These are phyloP conservation scores for Zaprionus davidi DNA, from an alignment of 1,140 invertebrate genomes.

Conservation along the genomic window DNA sequence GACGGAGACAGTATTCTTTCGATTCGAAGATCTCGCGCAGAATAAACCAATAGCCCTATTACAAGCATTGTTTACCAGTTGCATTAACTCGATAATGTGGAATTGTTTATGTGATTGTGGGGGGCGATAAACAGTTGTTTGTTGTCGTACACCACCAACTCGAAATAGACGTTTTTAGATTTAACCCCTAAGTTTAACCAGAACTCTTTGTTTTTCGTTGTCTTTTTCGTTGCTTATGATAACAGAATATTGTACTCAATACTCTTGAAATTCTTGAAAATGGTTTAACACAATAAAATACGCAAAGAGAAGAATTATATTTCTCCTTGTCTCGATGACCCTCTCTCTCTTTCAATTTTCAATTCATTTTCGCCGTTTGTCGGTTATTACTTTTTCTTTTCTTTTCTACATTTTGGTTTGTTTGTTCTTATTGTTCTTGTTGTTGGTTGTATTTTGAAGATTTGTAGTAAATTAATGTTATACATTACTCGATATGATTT, in stretches of 20 bases:
- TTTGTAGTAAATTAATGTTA: conserved; percentile 76
- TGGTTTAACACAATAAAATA: not conserved
- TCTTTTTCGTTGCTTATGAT: not conserved
- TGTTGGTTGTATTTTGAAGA: conserved; percentile 26
- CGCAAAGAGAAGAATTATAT: not conserved
- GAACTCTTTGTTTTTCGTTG: not conserved
- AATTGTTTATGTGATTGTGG: not conserved
- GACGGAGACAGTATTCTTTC: not conserved
- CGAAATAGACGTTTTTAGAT: not conserved
- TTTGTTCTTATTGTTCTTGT: conserved; percentile 25
- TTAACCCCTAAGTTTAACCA: not conserved
- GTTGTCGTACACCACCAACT: not conserved
- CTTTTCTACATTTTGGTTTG: not conserved
- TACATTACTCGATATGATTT: conserved; percentile 80
- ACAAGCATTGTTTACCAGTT: conserved; percentile 4
- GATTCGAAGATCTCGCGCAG: conserved; percentile 8
- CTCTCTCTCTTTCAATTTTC: not conserved
- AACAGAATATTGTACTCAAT: not conserved
- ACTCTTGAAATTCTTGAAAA: not conserved
- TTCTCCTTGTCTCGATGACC: not conserved
- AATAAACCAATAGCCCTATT: conserved; percentile 25
- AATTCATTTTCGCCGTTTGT: not conserved
- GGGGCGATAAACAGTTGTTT: not conserved
- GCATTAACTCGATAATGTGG: not conserved
- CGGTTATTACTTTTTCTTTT: not conserved